Conservation (phyloP, 2,113 vertebrate species). For the Pseudorasbora parva region DNA sequence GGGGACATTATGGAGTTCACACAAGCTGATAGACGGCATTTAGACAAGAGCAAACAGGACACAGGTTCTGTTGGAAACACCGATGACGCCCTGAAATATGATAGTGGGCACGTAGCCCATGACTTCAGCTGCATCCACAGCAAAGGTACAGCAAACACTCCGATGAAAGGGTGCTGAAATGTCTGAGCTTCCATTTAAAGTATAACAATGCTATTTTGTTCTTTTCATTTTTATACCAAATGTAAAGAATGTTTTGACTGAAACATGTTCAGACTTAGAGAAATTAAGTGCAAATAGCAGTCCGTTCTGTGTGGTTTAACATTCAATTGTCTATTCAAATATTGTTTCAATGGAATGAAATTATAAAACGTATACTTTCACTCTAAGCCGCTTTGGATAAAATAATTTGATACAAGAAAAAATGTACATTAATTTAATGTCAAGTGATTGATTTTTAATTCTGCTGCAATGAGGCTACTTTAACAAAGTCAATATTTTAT, state of each 20-base stretch:
- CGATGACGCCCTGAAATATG: constrained; percentile 18
- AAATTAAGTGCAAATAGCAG: not conserved
- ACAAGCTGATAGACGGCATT: not conserved
- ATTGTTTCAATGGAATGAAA: not conserved
- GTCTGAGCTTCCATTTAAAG: not conserved
- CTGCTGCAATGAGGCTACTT: not conserved
- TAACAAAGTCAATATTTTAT: not conserved
- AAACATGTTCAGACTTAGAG: not conserved
- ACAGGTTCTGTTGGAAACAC: constrained; percentile 28
- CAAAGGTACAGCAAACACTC: constrained; percentile 62
- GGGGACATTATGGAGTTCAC: constrained; percentile 50
- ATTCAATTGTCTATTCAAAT: constrained; percentile 20
- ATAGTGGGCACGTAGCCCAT: not conserved
- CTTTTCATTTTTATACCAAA: not conserved
- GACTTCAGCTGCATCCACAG: constrained; percentile 70
- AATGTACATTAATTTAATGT: not conserved
- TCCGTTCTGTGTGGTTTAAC: not conserved
- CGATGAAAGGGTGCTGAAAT: constrained; percentile 29
- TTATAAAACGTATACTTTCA: not conserved
- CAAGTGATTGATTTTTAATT: not conserved
- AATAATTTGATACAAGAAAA: not conserved
- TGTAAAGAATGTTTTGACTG: not conserved
- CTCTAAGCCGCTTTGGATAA: not conserved
- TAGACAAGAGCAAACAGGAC: constrained; percentile 46
- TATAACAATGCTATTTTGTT: not conserved